These are phyloP conservation scores for Aromia moschata DNA, from an alignment of 2,888 invertebrate species.

Conservation along the genomic window DNA sequence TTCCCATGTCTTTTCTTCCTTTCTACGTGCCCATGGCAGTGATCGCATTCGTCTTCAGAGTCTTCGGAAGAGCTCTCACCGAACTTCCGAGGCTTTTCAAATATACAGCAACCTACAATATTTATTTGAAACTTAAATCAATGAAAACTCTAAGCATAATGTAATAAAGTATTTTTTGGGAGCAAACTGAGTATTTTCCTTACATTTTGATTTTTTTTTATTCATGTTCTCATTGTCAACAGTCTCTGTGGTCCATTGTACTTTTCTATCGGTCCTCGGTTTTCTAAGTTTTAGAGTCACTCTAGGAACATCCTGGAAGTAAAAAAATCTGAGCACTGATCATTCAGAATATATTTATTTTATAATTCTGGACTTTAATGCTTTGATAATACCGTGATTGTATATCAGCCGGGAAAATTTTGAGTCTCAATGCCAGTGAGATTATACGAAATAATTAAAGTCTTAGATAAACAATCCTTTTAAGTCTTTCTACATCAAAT, in stretches of 20 bases:
- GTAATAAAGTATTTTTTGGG: too few species aligned
- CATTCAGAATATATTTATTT: too few species aligned
- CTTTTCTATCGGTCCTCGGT: slow-evolving; percentile 79
- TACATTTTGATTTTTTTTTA: slow-evolving; percentile 97
- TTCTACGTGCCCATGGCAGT: slow-evolving; percentile 86
- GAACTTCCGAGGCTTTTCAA: slow-evolving; percentile 87
- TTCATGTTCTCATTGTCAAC: slow-evolving; percentile 96
- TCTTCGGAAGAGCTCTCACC: slow-evolving; percentile 89
- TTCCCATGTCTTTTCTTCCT: slow-evolving; percentile 59
- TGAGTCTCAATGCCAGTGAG: too few species aligned
- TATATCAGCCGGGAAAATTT: too few species aligned
- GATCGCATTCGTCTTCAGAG: slow-evolving; percentile 83
- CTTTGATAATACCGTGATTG: too few species aligned
- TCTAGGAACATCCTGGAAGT: slow-evolving; percentile 65
- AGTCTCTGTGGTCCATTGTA: slow-evolving; percentile 89
- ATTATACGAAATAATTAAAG: too few species aligned
- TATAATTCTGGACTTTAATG: too few species aligned
- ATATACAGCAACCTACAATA: slow-evolving; percentile 83
- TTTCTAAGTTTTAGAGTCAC: slow-evolving; percentile 74
- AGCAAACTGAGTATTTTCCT: too few species aligned
- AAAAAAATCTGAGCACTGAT: slow-evolving; percentile 3
- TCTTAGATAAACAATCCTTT: too few species aligned
- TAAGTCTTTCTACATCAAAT: too few species aligned
- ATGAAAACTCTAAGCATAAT: too few species aligned
- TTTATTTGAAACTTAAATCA: too few species aligned